Evolutionary conservation across 2,888 invertebrate species (phyloP).

Genomic region (Geophilus truncorum): DNA sequence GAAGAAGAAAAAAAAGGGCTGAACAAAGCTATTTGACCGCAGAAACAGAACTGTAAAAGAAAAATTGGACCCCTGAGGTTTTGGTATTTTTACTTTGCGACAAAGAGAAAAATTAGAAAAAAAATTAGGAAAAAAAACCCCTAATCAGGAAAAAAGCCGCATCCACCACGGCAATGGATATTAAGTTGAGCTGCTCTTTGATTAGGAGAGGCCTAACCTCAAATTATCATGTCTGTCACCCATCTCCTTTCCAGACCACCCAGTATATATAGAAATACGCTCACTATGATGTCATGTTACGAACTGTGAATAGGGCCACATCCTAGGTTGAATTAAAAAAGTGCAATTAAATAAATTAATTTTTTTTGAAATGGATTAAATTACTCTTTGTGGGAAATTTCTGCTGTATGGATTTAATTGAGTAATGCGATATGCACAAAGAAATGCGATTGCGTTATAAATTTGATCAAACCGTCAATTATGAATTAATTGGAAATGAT

Average conservation of each 20-base stretch:
- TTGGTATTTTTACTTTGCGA: background rate
- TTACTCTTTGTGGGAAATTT: background rate
- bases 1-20: background rate
- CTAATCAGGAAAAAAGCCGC: constrained; percentile 24
- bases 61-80: constrained; percentile 11
- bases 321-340: background rate
- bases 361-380: background rate
- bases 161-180: constrained; percentile 2
- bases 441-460: background rate
- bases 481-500: too few relatives aligned
- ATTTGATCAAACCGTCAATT: background rate
- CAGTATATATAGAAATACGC: background rate
- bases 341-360: background rate
- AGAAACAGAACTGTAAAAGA: background rate
- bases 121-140: background rate
- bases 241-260: background rate
- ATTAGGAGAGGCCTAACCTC: constrained; percentile 27
- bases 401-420: background rate
- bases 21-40: constrained; percentile 1
- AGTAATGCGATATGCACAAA: too few relatives aligned
- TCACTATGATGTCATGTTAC: background rate
- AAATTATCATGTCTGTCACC: constrained; percentile 27
- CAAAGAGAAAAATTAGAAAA: background rate
- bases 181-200: constrained; percentile 20
- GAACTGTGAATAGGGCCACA: background rate